Conservation (phyloP, 2,888 invertebrate species). For the Polia nebulosa region DNA sequence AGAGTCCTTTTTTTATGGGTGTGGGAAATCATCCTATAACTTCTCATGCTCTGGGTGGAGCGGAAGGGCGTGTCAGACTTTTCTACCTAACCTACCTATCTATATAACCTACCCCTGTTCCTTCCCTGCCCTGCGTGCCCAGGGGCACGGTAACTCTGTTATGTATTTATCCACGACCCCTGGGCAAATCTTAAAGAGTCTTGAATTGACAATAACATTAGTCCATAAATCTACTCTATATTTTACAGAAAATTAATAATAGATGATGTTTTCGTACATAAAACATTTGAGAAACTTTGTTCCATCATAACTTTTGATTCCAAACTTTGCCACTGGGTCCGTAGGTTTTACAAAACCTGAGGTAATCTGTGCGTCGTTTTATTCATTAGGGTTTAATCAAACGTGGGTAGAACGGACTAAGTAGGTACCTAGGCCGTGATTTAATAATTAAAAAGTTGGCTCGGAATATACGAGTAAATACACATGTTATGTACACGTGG, state of each 20-base stretch:
- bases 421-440: slow-evolving; percentile 18
- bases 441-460: slow-evolving; percentile 22
- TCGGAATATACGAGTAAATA: slow-evolving; percentile 4
- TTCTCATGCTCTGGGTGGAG: no score
- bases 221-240: background rate
- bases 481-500: background rate
- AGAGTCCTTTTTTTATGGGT: no score
- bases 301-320: background rate
- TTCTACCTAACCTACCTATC: no score
- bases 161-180: no score
- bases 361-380: slow-evolving; percentile 1
- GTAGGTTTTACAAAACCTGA: slow-evolving; percentile 14
- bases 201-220: background rate
- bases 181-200: no score
- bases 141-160: no score
- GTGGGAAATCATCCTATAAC: no score
- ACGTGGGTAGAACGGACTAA: slow-evolving; percentile 7
- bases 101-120: no score
- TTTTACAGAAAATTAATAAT: background rate
- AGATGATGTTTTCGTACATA: background rate
- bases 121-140: no score
- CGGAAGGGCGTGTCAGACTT: no score
- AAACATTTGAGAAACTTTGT: slow-evolving; percentile 2
- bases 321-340: background rate
- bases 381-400: slow-evolving; percentile 20